A percentile compares a stretch with the other conserved stretches of the same genome.
These are phyloP conservation scores for Arge pagana DNA, from an alignment of 2,888 invertebrate genomes.

Conservation along the genomic window DNA sequence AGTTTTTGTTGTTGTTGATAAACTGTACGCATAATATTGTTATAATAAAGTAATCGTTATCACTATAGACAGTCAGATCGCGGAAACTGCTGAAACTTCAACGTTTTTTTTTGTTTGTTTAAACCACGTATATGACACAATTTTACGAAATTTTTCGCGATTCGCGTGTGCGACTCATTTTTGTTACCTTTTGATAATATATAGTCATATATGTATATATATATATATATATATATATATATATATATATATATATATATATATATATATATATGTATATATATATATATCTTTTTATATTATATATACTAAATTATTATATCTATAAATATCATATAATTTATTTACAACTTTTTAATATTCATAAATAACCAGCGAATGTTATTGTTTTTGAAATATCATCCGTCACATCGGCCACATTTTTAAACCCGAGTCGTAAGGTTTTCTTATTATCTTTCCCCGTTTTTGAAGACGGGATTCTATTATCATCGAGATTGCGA, in stretches of 20 bases:
- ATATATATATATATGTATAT: too few species aligned
- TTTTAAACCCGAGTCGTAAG: too few species aligned
- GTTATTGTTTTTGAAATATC: constrained; percentile 33
- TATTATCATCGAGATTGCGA: constrained; percentile 63
- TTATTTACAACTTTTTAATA: constrained; percentile 50
- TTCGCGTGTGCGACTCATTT: constrained; percentile 26
- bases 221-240: too few species aligned
- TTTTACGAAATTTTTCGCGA: constrained; percentile 23
- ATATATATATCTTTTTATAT: too few species aligned
- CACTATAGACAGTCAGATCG: constrained; percentile 46
- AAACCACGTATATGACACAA: constrained; percentile 17
- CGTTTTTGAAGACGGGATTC: constrained; percentile 35
- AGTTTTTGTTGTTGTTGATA: too few species aligned
- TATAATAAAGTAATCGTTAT: constrained; percentile 49
- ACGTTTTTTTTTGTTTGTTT: too few species aligned
- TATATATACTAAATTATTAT: too few species aligned
- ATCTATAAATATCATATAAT: constrained; percentile 54
- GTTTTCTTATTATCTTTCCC: constrained; percentile 28
- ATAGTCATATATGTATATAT: too few species aligned
- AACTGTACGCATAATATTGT: constrained; percentile 54
- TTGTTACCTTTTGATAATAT: constrained; percentile 17
- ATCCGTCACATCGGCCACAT: constrained; percentile 34
- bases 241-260: too few species aligned
- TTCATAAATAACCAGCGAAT: too few species aligned
- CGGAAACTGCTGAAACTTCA: constrained; percentile 28